Base-by-base conservation (phyloP, 2,888 invertebrate species). In the Helicoverpa assulta region DNA sequence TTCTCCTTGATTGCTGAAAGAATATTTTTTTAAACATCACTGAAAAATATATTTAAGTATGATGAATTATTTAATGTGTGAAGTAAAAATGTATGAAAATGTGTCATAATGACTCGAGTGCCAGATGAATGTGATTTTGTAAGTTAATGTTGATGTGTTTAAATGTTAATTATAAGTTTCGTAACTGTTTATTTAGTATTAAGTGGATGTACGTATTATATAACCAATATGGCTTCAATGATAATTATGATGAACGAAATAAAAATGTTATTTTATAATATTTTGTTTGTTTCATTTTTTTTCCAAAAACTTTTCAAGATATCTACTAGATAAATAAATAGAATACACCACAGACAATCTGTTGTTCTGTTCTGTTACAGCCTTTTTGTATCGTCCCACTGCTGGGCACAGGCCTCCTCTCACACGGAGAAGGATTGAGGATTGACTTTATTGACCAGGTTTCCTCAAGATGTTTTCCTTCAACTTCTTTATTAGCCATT, bases 241-340 rank as follows among this genome's bases (percentile, higher is more conserved):
- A 88, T 86, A 85, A 90, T 82, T 90, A 89, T 88, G 89, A 90
- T 88, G 89, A 90, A 92, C 86, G 88, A 92, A 93, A 92, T 92
- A 92, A 93, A 87, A 93, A 92, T 89, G 94, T 94, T 95, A 95
- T 95, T 95, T 95, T 95, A 93, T 90, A 94, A 88, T 94, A 91
- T 53, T 57, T 5, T 47, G 66, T 88, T 88, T 90, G 69, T 81
- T 75, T 83, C 37, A 37, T 37, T 53, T 74, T 81, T 83, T 29
- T 8, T 0, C 37, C 12, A 12, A 37, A 37, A 37, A 37, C 12
- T 37, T 12, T 10, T 10, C 6, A 33, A 29, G 5, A 33, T 33
- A 1, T 33, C 8, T 7, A 33, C 8, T 33, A 8, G 33, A 7
- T 7, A 8, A 0, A 8, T 33, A 33, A 7, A 26, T 33, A 33